Evolutionary conservation across 1,140 invertebrate species (phyloP), one percentile per base, ranked within the genome.

Genomic region (Sinonovacula constricta): DNA sequence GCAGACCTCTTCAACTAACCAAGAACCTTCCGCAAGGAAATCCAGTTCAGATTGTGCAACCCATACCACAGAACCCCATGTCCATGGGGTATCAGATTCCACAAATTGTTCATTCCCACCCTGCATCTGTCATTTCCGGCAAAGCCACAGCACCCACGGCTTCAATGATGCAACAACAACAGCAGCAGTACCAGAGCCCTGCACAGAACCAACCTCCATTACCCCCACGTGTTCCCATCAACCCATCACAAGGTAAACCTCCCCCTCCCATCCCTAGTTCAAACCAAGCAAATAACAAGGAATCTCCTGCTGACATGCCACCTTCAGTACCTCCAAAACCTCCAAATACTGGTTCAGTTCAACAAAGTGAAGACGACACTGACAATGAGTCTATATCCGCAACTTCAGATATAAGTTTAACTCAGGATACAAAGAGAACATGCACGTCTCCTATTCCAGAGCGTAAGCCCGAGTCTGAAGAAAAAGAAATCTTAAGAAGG

Each of bases 401-500:
- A 14, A 75, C 79, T 30, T 82, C 83, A 15, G 81, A 82, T 31
- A 71, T 72, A 53, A 84, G 81, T 76, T 65, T 36, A 51, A 51
- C 70, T 34, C 79, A 85, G 22, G 89, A 87, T 69, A 89, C 84
- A 67, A 85, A 88, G 59, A 75, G 88, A 62, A 76, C 72, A 39
- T 89, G 89, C 68, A 87, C 88, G 81, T 98, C 97, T 1, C 97
- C 97, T 0, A 98, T 98, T 84, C 97, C 97, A 0, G 97, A 98
- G 85, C 93, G 97, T 4, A 97, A 96, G 84, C 95, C 95, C 71
- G 95, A 98, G 85, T 97, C 95, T 82, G 96, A 96, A 90, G 97
- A 98, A 88, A 97, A 97, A 85, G 97, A 99, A 85, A 96, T 97
- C 79, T 96, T 98, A 89, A 92, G 96, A 39, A 93, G 96, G 57